Evolutionary conservation across 1,140 invertebrate genomes (phyloP).

Genomic region (Drosophila virilis): DNA sequence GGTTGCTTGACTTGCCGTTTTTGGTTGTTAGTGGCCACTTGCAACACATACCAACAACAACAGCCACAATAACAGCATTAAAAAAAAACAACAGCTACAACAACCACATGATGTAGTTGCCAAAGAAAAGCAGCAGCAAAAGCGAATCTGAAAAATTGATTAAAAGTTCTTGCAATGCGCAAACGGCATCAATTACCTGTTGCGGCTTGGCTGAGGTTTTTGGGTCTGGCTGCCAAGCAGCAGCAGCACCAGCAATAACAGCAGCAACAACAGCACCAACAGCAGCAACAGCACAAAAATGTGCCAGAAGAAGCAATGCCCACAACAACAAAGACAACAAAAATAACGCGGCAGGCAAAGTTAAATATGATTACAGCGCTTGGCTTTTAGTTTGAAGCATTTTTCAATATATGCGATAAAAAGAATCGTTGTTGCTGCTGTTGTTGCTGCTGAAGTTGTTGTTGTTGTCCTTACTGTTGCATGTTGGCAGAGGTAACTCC

Average conservation of each 20-base stretch:
- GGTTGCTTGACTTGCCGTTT: constrained; percentile 22
- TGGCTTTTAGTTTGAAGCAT: constrained; percentile 70
- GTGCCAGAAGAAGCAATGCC: constrained; percentile 3
- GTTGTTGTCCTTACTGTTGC: constrained; percentile 15
- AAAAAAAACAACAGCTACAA: constrained; percentile 15
- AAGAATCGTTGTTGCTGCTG: constrained; percentile 28
- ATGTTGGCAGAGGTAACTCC: constrained; percentile 5
- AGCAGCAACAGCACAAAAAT: constrained; percentile 16
- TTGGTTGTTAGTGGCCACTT: constrained; percentile 28
- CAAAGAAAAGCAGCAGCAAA: constrained; percentile 30
- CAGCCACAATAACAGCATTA: constrained; percentile 16
- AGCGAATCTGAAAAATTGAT: constrained; percentile 72
- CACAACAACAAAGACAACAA: constrained; percentile 15
- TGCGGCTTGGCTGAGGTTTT: constrained; percentile 65
- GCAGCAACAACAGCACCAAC: constrained; percentile 23
- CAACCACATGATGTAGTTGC: constrained; percentile 17
- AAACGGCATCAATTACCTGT: constrained; percentile 75
- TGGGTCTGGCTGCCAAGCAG: constrained; percentile 22
- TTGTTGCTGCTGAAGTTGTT: constrained; percentile 14
- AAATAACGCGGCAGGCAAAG: constrained; percentile 41
- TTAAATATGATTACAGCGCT: constrained; percentile 75
- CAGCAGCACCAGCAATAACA: no score
- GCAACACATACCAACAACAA: constrained; percentile 17
- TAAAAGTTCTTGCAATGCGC: constrained; percentile 74
- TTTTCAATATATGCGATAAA: constrained; percentile 65